A percentile compares a stretch with the other conserved stretches of the same genome.
Evolutionary conservation across 1,140 invertebrate species (phyloP).

Genomic region (Drosophila pseudoobscura): DNA sequence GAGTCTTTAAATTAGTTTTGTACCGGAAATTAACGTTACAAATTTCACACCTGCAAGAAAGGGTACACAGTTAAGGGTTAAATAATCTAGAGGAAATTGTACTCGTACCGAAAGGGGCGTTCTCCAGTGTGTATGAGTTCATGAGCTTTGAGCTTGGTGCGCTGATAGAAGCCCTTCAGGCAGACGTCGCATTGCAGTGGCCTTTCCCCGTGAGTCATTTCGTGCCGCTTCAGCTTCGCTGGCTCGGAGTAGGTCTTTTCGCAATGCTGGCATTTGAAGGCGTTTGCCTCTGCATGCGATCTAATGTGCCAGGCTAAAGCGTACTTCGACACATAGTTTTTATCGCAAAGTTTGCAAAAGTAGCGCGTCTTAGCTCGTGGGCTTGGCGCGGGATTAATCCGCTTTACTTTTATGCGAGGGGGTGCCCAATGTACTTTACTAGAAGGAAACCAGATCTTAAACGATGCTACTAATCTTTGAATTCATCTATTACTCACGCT

Average conservation of each 20-base stretch:
- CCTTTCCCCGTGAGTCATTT: constrained; percentile 56
- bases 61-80: neutral
- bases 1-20: constrained; percentile 57
- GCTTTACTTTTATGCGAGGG: constrained; percentile 41
- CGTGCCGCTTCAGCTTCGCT: constrained; percentile 51
- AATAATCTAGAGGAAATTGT: neutral
- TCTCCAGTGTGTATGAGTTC: constrained; percentile 66
- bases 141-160: constrained; percentile 47
- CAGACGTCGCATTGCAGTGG: constrained; percentile 64
- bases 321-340: constrained; percentile 62
- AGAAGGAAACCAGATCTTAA: neutral
- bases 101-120: constrained; percentile 42
- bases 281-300: constrained; percentile 32
- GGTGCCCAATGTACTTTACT: constrained; percentile 58
- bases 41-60: constrained; percentile 48
- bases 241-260: constrained; percentile 55
- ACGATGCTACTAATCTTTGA: too few species aligned
- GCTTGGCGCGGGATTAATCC: constrained; percentile 44
- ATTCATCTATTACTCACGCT: constrained; percentile 23
- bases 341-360: constrained; percentile 49
- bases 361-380: constrained; percentile 24
- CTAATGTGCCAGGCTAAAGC: constrained; percentile 53
- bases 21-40: constrained; percentile 60
- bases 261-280: constrained; percentile 54
- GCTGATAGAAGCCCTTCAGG: constrained; percentile 54